Base-by-base conservation (phyloP, 1,140 invertebrate genomes). In the Drosophila watanabei region DNA sequence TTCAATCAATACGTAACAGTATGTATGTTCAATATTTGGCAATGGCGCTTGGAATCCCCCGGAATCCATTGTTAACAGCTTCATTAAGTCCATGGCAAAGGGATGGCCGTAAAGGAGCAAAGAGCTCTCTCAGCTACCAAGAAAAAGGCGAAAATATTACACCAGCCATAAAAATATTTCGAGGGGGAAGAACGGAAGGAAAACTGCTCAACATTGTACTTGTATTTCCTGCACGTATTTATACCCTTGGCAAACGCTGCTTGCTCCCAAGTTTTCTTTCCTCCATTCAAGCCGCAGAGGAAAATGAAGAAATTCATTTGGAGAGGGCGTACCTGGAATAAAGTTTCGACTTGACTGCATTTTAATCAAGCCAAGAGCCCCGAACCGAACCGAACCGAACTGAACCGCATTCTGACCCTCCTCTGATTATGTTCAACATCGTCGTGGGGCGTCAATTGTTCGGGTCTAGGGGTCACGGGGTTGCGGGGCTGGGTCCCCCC, bases 281-380 rank as follows among this genome's bases (percentile, higher is more conserved):
- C 48, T 37, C 68, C 45, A 37, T 54, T 64, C 33, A 68, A 64
- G 24, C 39, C 51, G 58, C 69, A 41, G 64, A 54, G 46, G 30
- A 79, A 80, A 69, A 71, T 66, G 70, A 75, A 69, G 78, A 85
- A 89, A 89, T 85, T 88, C 81, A 88, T 89, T 88, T 80, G 68
- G 16, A 37, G 37, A 35, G 49, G 51, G 64, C 48, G 45, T 83
- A 88, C 71, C 49, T 76, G 73, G 62, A 73, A 68, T 72, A 73
- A 85, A 80, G 64, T 89, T 89, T 89, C 86, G 52, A 86, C 86
- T 90, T 89, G 82, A 89, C 86, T 89, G 86, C 86, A 89, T 90
- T 89, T 89, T 89, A 89, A 89, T 89, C 86, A 89, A 89, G 82
- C 68, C 82, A 57, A 83, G 64, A 85, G 86, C 69, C 60, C 61